Percentiles rank a stretch among this genome's conserved stretches.
phyloP scores from a whole-genome alignment of 2,888 invertebrate species.

The Dione juno region DNA sequence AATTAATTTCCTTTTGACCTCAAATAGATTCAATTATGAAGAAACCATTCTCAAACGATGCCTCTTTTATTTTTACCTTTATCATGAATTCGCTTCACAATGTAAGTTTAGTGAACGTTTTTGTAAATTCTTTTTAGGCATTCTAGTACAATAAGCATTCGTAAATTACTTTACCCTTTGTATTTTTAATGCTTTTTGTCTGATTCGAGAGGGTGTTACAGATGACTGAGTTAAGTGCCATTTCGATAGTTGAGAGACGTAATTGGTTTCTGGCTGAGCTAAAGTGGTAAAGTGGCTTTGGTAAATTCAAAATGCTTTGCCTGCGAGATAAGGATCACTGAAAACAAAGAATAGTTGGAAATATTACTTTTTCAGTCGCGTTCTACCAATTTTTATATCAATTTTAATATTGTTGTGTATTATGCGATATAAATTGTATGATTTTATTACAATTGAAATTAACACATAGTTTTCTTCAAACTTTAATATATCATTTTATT shows the following conservation, averaged over 20 bases:
- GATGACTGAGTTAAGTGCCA: constrained; percentile 25
- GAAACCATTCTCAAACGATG: constrained; percentile 27
- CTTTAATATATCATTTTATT: too few species aligned
- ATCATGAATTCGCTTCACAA: constrained; percentile 35
- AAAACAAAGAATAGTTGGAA: background rate
- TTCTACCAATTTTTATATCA: background rate
- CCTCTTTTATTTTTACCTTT: constrained; percentile 33
- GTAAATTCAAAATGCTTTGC: constrained; percentile 23
- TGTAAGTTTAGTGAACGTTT: constrained; percentile 34
- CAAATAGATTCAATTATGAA: constrained; percentile 28
- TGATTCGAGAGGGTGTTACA: constrained; percentile 27
- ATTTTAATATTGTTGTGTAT: background rate
- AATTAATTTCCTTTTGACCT: constrained; percentile 26
- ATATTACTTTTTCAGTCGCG: background rate
- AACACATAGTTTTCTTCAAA: too few species aligned
- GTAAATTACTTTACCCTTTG: constrained; percentile 37
- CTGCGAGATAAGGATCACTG: constrained; percentile 1
- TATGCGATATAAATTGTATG: too few species aligned
- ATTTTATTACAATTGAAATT: too few species aligned
- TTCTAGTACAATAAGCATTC: constrained; percentile 35
- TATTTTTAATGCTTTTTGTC: constrained; percentile 34
- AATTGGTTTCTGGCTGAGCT: constrained; percentile 29
- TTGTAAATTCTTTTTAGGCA: constrained; percentile 36
- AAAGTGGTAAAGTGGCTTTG: constrained; percentile 23
- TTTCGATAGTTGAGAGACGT: constrained; percentile 28